Base-by-base conservation (phyloP, 2,113 vertebrate genomes). In the Hippocampus mohnikei region DNA sequence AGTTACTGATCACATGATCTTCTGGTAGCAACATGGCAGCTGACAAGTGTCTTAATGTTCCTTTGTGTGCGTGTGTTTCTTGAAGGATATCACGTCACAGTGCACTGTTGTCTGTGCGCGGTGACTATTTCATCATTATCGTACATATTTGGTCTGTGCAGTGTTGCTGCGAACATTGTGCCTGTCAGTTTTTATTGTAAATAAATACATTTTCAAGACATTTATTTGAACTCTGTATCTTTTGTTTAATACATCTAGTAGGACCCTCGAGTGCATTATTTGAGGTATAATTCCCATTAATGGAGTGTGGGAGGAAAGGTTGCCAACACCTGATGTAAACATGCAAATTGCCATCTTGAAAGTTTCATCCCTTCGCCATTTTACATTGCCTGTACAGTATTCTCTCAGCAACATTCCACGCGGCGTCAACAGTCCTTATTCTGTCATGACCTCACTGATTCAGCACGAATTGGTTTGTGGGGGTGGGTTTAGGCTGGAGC, bases 181-280 rank as follows among this genome's bases (percentile, higher is more conserved):
- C 79, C 79, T 86, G 73, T 59, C 77, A 74, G 71, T 76, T 80
- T 80, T 79, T 69, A 77, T 66, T 20, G 58, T 89, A 42, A 90
- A 88, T 90, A 88, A 88, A 89, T 25, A 41, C 0, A 11, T 71
- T 78, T 79, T 82, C 59, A 79, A 78, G 15, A 27, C 46, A 65
- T 29, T 12, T 60, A 3, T 60, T 60, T 8, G 8, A 33, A 33
- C 52, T 9, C 6, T 50, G 18, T 50, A 7, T 50, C 18, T 6
- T 50, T 0, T 50, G 46, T 50, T 50, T 50, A 18, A 50, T 50
- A 50, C 16, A 50, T 5, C 5, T 50, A 42, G 10, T 42, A 11
- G 41, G 41, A 11, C 11, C 41, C 41, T 42, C 11, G 8, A 42
- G 41, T 2, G 21, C 20, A 37, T 37, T 37, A 37, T 37, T 37